Percentiles rank a stretch among this genome's conserved stretches.
These are phyloP conservation scores for Mus spretus DNA, from an alignment of 2,797 vertebrate genomes.

Conservation along the genomic window DNA sequence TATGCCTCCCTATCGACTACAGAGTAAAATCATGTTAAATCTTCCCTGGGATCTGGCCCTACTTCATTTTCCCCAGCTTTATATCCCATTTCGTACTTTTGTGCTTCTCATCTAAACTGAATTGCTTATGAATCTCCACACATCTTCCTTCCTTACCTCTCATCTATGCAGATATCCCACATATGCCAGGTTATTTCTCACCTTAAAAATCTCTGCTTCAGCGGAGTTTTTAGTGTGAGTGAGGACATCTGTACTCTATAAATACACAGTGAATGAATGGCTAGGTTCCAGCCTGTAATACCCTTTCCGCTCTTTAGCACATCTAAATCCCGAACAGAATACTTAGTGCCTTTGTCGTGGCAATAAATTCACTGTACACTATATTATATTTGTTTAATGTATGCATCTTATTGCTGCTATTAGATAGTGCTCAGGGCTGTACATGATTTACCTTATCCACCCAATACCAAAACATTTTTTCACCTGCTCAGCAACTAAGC, in stretches of 20 bases:
- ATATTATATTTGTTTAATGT: constrained; percentile 53
- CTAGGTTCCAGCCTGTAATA: not conserved
- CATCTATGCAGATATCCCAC: not conserved
- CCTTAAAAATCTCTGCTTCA: constrained; percentile 16
- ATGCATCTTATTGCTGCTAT: constrained; percentile 20
- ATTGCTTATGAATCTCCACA: not conserved
- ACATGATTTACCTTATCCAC: constrained; percentile 19
- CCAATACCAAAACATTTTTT: not conserved
- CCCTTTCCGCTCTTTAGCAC: not conserved
- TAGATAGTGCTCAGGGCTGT: not conserved
- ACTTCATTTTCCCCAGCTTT: constrained; percentile 33
- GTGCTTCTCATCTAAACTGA: not conserved
- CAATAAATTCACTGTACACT: constrained; percentile 3
- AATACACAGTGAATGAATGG: not conserved
- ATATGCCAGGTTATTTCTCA: not conserved
- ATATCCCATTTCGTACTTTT: not conserved
- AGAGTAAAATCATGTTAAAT: constrained; percentile 16
- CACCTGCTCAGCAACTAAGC: not conserved
- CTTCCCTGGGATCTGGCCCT: not conserved
- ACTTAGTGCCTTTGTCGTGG: constrained; percentile 22
- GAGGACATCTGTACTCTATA: constrained; percentile 44
- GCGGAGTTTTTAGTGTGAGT: constrained; percentile 3
- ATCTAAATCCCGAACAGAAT: constrained; percentile 22
- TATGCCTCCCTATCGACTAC: not conserved
- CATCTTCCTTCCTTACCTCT: not conserved